phyloP scores from a whole-genome alignment of 2,888 invertebrate species.

The Unio delphinus region DNA sequence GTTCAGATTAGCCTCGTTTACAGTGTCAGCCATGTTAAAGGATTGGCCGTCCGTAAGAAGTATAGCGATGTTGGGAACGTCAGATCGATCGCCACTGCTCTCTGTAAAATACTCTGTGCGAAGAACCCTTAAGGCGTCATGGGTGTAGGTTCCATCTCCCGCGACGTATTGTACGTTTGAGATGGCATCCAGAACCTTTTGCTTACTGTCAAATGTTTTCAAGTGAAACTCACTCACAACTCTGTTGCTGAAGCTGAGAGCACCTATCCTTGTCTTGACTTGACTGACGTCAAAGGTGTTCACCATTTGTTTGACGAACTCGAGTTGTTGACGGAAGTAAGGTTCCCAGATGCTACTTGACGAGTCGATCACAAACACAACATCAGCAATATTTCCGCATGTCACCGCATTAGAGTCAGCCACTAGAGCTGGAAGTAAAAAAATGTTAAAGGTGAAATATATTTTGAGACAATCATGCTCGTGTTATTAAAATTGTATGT shows the following conservation, averaged over 20 bases:
- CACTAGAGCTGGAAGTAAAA: no score
- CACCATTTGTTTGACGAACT: slow-evolving; percentile 29
- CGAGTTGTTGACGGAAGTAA: slow-evolving; percentile 42
- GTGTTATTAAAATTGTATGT: no score
- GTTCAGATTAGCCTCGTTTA: no score
- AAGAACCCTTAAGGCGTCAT: slow-evolving; percentile 25
- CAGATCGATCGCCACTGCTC: no score
- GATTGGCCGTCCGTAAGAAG: no score
- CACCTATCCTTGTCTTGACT: slow-evolving; percentile 26
- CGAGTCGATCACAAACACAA: slow-evolving; percentile 36
- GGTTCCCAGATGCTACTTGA: slow-evolving; percentile 47
- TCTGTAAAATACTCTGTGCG: background rate
- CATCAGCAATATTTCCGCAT: no score
- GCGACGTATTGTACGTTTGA: slow-evolving; percentile 14
- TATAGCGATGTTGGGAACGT: no score
- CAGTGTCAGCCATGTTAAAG: no score
- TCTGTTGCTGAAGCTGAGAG: slow-evolving; percentile 26
- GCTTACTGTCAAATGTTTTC: slow-evolving; percentile 18
- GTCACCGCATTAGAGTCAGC: no score
- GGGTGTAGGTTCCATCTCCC: slow-evolving; percentile 30
- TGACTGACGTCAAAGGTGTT: slow-evolving; percentile 33
- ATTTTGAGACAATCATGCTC: no score
- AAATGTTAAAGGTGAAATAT: no score
- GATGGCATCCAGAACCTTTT: slow-evolving; percentile 27
- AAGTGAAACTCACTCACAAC: slow-evolving; percentile 33